Conservation (phyloP, 1,140 invertebrate species). For the Sweltsa coloradensis region DNA sequence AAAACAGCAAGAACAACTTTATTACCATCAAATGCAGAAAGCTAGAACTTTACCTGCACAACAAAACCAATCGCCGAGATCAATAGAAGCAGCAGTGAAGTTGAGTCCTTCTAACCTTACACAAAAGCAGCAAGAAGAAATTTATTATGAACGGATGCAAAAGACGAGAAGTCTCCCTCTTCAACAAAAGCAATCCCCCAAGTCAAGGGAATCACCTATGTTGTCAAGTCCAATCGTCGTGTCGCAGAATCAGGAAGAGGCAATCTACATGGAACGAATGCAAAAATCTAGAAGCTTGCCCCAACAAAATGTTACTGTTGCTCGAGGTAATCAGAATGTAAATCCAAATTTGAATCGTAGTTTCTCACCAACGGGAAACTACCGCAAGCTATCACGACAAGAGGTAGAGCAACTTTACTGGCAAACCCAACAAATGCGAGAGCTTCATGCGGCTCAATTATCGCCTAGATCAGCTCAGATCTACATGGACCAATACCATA, state of each 20-base stretch:
- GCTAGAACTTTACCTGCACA: too few species aligned
- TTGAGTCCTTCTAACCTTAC: too few species aligned
- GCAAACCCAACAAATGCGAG: background rate
- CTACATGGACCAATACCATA: background rate
- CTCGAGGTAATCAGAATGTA: too few species aligned
- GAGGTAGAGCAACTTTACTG: slow-evolving; percentile 5
- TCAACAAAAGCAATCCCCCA: too few species aligned
- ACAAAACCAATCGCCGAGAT: too few species aligned
- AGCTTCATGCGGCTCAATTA: background rate
- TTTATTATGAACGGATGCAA: too few species aligned
- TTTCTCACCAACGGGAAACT: background rate
- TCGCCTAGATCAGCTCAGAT: background rate
- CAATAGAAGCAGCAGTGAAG: too few species aligned
- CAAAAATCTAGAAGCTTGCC: background rate
- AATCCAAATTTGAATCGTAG: background rate
- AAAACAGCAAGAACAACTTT: too few species aligned
- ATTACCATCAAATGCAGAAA: too few species aligned
- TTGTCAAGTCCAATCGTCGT: background rate
- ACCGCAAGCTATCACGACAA: background rate
- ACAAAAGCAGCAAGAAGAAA: too few species aligned
- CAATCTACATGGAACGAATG: background rate
- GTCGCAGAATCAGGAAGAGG: background rate
- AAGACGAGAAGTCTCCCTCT: too few species aligned
- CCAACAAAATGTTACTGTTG: background rate
- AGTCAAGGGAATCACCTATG: background rate